Evolutionary conservation across 2,888 invertebrate species (phyloP).

Genomic region (Noctua pronuba): DNA sequence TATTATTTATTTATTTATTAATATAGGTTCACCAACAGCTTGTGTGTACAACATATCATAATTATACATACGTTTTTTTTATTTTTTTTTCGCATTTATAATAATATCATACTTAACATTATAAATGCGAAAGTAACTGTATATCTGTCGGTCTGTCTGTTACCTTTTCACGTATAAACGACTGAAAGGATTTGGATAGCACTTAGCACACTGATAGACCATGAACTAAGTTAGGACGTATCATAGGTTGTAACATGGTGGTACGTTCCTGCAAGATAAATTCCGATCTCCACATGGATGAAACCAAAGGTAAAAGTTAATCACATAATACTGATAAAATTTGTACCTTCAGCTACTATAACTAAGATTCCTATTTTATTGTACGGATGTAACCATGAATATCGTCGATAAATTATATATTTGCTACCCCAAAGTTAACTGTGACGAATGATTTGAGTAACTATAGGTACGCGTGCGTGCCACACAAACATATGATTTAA

Average conservation of each 20-base stretch:
- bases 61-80: too few relatives aligned
- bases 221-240: neutral
- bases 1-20: too few relatives aligned
- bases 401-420: constrained; percentile 63
- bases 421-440: constrained; percentile 67
- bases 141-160: neutral
- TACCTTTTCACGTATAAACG: neutral
- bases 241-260: neutral
- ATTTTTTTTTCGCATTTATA: too few relatives aligned
- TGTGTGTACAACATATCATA: too few relatives aligned
- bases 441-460: constrained; percentile 72
- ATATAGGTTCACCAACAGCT: too few relatives aligned
- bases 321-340: neutral
- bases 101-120: neutral
- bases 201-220: neutral
- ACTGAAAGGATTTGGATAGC: neutral
- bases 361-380: neutral
- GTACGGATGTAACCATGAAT: constrained; percentile 23
- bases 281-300: neutral
- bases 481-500: constrained; percentile 75
- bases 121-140: neutral
- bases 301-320: neutral
- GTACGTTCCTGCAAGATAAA: neutral
- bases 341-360: neutral
- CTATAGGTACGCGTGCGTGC: constrained; percentile 71